These are phyloP conservation scores for Alviniconcha marisindica DNA, from an alignment of 1,140 invertebrate species.

Conservation along the genomic window DNA sequence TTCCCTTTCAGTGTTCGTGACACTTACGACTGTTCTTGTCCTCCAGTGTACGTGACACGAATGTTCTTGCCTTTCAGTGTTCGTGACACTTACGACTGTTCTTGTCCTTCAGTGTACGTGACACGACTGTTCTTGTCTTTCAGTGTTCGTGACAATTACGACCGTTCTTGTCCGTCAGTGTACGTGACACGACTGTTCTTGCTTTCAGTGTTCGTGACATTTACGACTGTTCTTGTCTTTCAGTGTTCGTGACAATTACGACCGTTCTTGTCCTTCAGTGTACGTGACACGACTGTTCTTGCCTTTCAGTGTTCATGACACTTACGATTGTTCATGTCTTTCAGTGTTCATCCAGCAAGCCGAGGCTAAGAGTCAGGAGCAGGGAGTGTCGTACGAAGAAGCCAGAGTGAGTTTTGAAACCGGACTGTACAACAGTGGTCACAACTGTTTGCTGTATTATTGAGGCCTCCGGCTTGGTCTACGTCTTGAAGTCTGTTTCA, in stretches of 20 bases:
- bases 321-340: neutral
- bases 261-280: neutral
- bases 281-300: neutral
- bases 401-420: slow-evolving; percentile 59
- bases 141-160: too few species aligned
- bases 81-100: too few species aligned
- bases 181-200: neutral
- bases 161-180: neutral
- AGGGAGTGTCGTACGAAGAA: slow-evolving; percentile 52
- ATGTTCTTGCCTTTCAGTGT: neutral
- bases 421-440: too few species aligned
- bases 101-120: too few species aligned
- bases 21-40: too few species aligned
- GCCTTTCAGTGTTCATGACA: slow-evolving; percentile 52
- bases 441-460: too few species aligned
- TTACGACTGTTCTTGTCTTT: too few species aligned
- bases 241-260: too few species aligned
- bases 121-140: neutral
- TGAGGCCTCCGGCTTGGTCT: too few species aligned
- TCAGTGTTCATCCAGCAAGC: slow-evolving; percentile 60
- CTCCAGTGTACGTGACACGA: neutral
- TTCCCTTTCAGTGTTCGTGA: too few species aligned
- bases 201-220: too few species aligned
- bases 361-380: slow-evolving; percentile 47
- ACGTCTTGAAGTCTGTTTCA: too few species aligned